phyloP scores from a whole-genome alignment of 2,888 invertebrate genomes.

The Dascillus cervinus region DNA sequence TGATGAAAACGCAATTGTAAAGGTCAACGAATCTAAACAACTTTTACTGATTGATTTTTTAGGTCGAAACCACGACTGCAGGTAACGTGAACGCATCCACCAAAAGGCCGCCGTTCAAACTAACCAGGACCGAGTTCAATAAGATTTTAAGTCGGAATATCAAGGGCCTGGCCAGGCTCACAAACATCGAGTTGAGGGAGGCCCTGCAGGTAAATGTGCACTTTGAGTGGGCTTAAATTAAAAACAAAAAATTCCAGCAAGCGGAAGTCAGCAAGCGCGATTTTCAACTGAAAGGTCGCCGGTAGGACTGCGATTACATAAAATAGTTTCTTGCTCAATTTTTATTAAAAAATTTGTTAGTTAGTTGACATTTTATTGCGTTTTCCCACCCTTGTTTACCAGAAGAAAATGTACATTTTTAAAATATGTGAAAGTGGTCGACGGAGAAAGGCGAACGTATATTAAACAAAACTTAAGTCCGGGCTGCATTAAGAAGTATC shows the following conservation, averaged over 20 bases:
- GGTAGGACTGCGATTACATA: too few species aligned
- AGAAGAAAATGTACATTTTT: conserved; percentile 5
- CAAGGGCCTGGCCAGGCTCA: conserved; percentile 43
- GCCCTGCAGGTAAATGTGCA: conserved; percentile 43
- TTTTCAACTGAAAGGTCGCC: too few species aligned
- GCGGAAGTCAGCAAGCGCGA: too few species aligned
- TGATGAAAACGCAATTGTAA: background rate
- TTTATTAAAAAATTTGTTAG: too few species aligned
- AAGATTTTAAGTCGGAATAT: conserved; percentile 44
- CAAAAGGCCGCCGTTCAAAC: conserved; percentile 36
- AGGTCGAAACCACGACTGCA: background rate
- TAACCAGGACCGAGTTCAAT: conserved; percentile 40
- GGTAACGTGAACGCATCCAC: conserved; percentile 27
- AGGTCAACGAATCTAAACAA: background rate
- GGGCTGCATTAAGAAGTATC: too few species aligned
- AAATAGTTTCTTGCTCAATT: too few species aligned
- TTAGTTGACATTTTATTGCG: conserved; percentile 1
- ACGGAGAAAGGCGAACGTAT: conserved; percentile 16
- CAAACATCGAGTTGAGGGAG: conserved; percentile 46
- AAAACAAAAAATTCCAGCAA: too few species aligned
- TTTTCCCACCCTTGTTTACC: conserved; percentile 3
- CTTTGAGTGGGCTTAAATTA: too few species aligned
- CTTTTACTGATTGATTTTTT: background rate
- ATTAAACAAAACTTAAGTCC: too few species aligned
- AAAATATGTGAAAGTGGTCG: conserved; percentile 14